Base-by-base conservation (phyloP, 2,888 invertebrate species). In the Callyntrura sp. region DNA sequence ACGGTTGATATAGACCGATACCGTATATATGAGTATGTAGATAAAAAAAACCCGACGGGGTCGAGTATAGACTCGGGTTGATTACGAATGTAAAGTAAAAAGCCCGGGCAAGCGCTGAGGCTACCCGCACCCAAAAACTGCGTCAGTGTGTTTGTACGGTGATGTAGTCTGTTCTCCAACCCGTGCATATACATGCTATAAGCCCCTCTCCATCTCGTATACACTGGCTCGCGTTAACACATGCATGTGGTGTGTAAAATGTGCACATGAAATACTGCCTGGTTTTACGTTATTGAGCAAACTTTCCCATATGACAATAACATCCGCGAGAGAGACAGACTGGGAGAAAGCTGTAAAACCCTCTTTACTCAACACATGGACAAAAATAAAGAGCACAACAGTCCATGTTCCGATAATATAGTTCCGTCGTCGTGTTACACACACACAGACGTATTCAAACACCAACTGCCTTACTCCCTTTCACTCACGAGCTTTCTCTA, bases 41-140 rank as follows among this genome's bases (percentile, higher is more conserved):
- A n/a, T n/a, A n/a, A n/a, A n/a, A n/a, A n/a, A 60, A 11, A 70
- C 17, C 73, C 73, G 73, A 73, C 48, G 17, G 2, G 48, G 28
- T 87, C 82, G 60, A n/a, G 28, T 28, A 43, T 20, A 43, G 11
- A 28, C 65, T 88, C 88, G 88, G 83, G 83, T 76, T 23, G 17
- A 83, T 88, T 84, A 84, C 76, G 89, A 85, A 83, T 65, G 85
- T 78, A 86, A 85, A 86, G 76, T 57, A 89, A 89, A n/a, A 89
- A 85, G 89, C 89, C 87, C 85, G 91, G 90, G 88, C 90, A 92
- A 90, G 91, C 92, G 92, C 92, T 85, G 76, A 88, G 55, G 88
- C 65, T 90, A 91, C 92, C 92, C 90, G 90, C 92, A 92, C 92
- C 91, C 88, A 88, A 90, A 91, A 92, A 92, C 92, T 92, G 92